Conservation (phyloP, 1,140 invertebrate genomes). For the Pogonus chalceus region DNA sequence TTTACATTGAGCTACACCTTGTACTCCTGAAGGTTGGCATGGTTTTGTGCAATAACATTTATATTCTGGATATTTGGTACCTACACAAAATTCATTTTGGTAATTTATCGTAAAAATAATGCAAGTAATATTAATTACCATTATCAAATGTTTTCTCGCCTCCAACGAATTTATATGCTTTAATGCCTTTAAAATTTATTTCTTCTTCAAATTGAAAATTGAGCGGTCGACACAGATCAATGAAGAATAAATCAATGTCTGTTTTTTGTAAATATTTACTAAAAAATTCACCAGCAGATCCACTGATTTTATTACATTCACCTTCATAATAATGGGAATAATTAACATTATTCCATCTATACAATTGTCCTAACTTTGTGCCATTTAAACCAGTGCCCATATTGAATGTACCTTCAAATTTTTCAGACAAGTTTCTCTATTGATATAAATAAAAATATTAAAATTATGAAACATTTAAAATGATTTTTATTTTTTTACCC, state of each 20-base stretch:
- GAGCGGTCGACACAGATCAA: constrained; percentile 40
- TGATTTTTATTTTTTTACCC: constrained; percentile 40
- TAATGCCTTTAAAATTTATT: constrained; percentile 10
- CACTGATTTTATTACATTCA: constrained; percentile 42
- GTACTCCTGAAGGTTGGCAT: constrained; percentile 54
- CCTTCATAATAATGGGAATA: constrained; percentile 48
- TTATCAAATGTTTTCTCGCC: constrained; percentile 25
- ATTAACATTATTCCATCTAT: constrained; percentile 56
- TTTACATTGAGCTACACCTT: constrained; percentile 48
- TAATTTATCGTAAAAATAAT: constrained; percentile 17
- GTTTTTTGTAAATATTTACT: constrained; percentile 46
- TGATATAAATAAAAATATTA: constrained; percentile 20
- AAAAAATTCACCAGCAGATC: constrained; percentile 71
- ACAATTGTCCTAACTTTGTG: constrained; percentile 52
- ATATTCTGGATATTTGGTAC: constrained; percentile 48
- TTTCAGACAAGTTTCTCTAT: constrained; percentile 62
- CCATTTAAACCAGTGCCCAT: constrained; percentile 57
- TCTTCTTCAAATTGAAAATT: constrained; percentile 22
- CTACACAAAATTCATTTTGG: constrained; percentile 30
- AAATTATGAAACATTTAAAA: constrained; percentile 9
- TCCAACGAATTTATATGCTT: constrained; percentile 13
- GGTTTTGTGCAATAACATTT: constrained; percentile 61
- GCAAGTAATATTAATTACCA: constrained; percentile 25
- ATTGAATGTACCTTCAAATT: constrained; percentile 61
- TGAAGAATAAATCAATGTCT: constrained; percentile 38